Percentiles rank a stretch among this genome's conserved stretches.
These are phyloP conservation scores for Hesperia comma DNA, from an alignment of 2,888 invertebrate genomes.

Conservation along the genomic window DNA sequence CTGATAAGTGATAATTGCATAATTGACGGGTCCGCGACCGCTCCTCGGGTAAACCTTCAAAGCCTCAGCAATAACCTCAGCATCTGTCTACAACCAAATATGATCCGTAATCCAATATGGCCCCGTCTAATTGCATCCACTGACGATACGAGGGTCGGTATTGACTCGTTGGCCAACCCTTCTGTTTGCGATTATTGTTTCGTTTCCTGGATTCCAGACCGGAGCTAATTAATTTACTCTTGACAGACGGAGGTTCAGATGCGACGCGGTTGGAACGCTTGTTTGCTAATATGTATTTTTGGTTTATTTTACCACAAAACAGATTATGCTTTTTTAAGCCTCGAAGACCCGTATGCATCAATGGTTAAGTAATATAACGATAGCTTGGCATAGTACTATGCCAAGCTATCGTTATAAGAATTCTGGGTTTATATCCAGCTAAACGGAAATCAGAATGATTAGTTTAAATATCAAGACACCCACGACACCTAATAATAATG, in stretches of 20 bases:
- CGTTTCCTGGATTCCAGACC: conserved; percentile 75
- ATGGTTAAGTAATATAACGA: too few relatives aligned
- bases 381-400: too few relatives aligned
- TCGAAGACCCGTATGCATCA: too few relatives aligned
- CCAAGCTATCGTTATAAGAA: too few relatives aligned
- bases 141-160: conserved; percentile 69
- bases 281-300: too few relatives aligned
- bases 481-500: too few relatives aligned
- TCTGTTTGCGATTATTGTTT: conserved; percentile 80
- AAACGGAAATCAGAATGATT: too few relatives aligned
- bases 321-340: too few relatives aligned
- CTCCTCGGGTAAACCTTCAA: neutral
- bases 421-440: too few relatives aligned
- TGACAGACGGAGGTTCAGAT: conserved; percentile 28
- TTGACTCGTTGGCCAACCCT: conserved; percentile 72
- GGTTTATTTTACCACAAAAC: too few relatives aligned
- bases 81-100: conserved; percentile 44
- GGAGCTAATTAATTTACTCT: conserved; percentile 73
- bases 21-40: neutral
- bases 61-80: conserved; percentile 18
- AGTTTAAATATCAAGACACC: too few relatives aligned
- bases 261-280: conserved; percentile 1
- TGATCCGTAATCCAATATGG: conserved; percentile 41
- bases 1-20: too few relatives aligned
- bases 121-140: conserved; percentile 60